Evolutionary conservation across 2,888 invertebrate genomes (phyloP), one percentile per base, ranked within the genome.

Genomic region (Dastarcus helophoroides): DNA sequence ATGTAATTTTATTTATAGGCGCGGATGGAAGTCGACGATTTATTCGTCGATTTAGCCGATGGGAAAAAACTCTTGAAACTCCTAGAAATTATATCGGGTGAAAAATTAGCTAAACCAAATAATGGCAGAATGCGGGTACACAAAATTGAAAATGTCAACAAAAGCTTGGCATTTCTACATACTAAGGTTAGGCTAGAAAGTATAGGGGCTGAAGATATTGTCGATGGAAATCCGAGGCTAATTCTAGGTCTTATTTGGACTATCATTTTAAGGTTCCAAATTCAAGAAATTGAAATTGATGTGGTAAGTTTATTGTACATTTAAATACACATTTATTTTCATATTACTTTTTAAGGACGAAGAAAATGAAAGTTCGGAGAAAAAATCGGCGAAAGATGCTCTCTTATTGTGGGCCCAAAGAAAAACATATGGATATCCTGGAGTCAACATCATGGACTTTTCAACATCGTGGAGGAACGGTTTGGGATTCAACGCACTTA

Each of bases 181-280:
- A 93, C 93, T 33, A 95, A 94, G 78, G 81, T 97, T 36, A 81
- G 94, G 27, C 65, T 97, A 61, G 97, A 97, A 68, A 95, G 93
- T 52, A 97, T 98, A 54, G 97, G 97, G 41, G 95, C 97, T 9
- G 95, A 97, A 65, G 97, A 98, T 63, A 97, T 98, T 44, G 93
- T 95, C 39, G 97, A 98, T 63, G 91, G 95, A 16, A 97, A 97
- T 68, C 93, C 90, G 23, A 74, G 94, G 28, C 73, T 98, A 42
- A 98, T 97, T 58, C 76, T 98, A 42, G 97, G 97, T 48, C 74
- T 98, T 30, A 94, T 98, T 47, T 98, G 97, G 97, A 98, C 97
- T 37, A 98, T 98, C 55, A 98, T 98, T 66, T 72, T 98, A 43
- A 72, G 97, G 38, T 98, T 98, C 72, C 95, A 97, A 73, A 98